These are phyloP conservation scores for Neocrepidodera transversa DNA, from an alignment of 2,888 invertebrate genomes.

Conservation along the genomic window DNA sequence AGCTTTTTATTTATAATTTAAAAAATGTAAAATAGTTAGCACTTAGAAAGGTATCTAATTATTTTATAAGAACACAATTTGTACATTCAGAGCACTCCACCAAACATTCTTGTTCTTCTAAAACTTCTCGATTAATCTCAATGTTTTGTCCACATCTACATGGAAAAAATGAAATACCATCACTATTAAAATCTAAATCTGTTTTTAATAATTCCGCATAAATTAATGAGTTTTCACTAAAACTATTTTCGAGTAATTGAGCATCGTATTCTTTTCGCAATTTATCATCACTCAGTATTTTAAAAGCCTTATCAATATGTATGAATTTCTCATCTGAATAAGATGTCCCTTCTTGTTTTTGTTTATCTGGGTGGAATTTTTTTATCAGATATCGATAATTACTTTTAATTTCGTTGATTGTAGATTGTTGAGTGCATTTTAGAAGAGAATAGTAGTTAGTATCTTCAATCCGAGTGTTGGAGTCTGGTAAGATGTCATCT, in stretches of 20 bases:
- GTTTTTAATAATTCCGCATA: conserved; percentile 65
- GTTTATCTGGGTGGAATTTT: conserved; percentile 69
- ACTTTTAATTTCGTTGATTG: conserved; percentile 67
- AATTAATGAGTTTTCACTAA: conserved; percentile 66
- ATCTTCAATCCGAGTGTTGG: conserved; percentile 29
- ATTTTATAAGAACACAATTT: conserved; percentile 68
- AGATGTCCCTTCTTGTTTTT: conserved; percentile 18
- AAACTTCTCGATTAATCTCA: conserved; percentile 58
- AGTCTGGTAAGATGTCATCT: conserved; percentile 4
- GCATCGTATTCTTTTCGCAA: conserved; percentile 72
- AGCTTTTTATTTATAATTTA: no score
- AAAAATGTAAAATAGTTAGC: no score
- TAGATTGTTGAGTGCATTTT: conserved; percentile 63
- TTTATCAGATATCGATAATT: conserved; percentile 68
- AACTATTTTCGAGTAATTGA: conserved; percentile 65
- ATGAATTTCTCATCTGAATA: conserved; percentile 58
- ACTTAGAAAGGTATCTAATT: no score
- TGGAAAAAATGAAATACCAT: conserved; percentile 62
- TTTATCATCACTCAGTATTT: conserved; percentile 67
- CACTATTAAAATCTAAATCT: conserved; percentile 60
- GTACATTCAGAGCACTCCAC: conserved; percentile 79
- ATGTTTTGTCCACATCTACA: conserved; percentile 77
- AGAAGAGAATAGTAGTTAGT: conserved; percentile 65
- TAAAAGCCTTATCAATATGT: conserved; percentile 75
- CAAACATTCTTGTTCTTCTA: conserved; percentile 60